Percentiles rank a stretch among this genome's conserved stretches.
phyloP scores from a whole-genome alignment of 2,888 invertebrate species.

The Saturnia japonica region DNA sequence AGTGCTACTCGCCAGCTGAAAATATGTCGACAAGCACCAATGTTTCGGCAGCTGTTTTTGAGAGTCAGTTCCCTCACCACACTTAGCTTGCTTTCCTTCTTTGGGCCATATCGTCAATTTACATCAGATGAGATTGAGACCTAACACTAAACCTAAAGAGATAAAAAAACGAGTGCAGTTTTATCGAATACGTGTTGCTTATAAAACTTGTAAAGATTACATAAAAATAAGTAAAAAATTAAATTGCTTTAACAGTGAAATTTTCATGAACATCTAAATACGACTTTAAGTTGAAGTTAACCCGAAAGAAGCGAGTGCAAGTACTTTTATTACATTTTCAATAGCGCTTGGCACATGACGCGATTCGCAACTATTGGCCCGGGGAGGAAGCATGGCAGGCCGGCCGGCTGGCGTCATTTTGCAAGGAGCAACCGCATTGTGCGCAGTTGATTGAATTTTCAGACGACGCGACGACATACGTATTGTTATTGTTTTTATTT shows the following conservation, averaged over 20 bases:
- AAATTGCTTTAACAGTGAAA: background rate
- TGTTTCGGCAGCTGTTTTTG: too few relatives aligned
- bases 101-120: too few relatives aligned
- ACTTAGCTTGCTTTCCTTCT: too few relatives aligned
- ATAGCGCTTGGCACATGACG: slow-evolving; percentile 48
- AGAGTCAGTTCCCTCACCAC: too few relatives aligned
- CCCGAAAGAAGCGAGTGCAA: slow-evolving; percentile 27
- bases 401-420: slow-evolving; percentile 29
- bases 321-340: slow-evolving; percentile 54
- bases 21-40: too few relatives aligned
- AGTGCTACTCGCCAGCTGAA: too few relatives aligned
- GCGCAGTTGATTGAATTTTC: slow-evolving; percentile 42
- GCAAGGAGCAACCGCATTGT: slow-evolving; percentile 42
- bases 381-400: slow-evolving; percentile 14
- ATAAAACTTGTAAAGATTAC: background rate
- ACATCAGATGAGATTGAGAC: too few relatives aligned
- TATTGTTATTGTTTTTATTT: slow-evolving; percentile 40
- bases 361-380: slow-evolving; percentile 42
- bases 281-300: slow-evolving; percentile 11
- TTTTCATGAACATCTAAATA: slow-evolving; percentile 14
- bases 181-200: background rate
- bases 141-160: too few relatives aligned
- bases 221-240: background rate
- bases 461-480: too few relatives aligned
- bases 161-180: background rate